phyloP scores from a whole-genome alignment of 2,888 invertebrate species.

The Brenthis hecate region DNA sequence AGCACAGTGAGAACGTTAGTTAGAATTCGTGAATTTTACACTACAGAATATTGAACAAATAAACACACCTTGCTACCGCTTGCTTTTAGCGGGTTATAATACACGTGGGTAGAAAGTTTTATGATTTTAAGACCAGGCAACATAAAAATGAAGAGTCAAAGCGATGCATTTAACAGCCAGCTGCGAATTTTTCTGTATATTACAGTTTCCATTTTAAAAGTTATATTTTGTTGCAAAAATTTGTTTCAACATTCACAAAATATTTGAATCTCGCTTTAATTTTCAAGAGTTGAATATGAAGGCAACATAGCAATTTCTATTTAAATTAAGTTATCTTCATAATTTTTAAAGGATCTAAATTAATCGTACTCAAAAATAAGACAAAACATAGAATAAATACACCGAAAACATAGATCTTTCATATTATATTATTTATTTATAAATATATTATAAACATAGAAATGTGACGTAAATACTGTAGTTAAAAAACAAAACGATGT shows the following conservation, averaged over 20 bases:
- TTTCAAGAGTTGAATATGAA: neutral
- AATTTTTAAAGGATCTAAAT: too few relatives aligned
- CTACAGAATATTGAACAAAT: constrained; percentile 12
- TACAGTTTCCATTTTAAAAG: constrained; percentile 10
- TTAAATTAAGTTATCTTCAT: too few relatives aligned
- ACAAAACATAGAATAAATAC: too few relatives aligned
- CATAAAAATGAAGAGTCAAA: neutral
- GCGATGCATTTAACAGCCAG: constrained; percentile 1
- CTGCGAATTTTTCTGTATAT: neutral
- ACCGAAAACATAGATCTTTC: too few relatives aligned
- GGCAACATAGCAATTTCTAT: too few relatives aligned
- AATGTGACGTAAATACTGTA: too few relatives aligned
- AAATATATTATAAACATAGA: too few relatives aligned
- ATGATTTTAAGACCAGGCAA: neutral
- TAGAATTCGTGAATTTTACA: neutral
- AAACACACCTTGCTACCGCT: constrained; percentile 8
- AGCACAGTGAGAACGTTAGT: constrained; percentile 8
- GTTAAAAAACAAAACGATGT: too few relatives aligned
- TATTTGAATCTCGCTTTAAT: neutral
- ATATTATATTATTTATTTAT: too few relatives aligned
- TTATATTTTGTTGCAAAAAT: neutral
- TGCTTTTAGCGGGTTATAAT: neutral
- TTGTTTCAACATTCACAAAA: neutral
- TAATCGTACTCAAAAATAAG: too few relatives aligned
- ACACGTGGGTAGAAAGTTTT: neutral